A percentile compares a stretch with the other conserved stretches of the same genome.
Conservation (phyloP, 1,140 invertebrate genomes). For the Drosophila pseudoobscura region DNA sequence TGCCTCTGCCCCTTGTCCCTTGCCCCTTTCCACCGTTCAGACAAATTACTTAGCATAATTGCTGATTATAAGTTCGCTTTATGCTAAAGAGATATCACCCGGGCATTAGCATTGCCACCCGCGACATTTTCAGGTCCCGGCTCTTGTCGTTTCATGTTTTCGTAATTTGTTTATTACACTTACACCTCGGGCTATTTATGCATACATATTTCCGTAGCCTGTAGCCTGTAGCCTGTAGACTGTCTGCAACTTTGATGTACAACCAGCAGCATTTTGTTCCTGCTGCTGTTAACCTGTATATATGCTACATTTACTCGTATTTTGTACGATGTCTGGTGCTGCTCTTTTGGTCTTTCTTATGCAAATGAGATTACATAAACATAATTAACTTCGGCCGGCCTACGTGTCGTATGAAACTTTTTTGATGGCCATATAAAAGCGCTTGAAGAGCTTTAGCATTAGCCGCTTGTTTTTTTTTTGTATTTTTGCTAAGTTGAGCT, state of each 20-base stretch:
- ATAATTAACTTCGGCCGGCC: constrained; percentile 68
- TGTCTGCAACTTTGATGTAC: constrained; percentile 49
- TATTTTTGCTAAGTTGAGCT: background rate
- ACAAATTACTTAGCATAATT: constrained; percentile 48
- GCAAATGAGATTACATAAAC: constrained; percentile 72
- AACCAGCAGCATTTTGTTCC: background rate
- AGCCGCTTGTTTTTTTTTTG: constrained; percentile 14
- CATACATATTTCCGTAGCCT: constrained; percentile 22
- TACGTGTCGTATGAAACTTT: constrained; percentile 59
- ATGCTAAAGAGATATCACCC: constrained; percentile 46
- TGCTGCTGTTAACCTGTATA: constrained; percentile 4
- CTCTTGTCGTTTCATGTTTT: constrained; percentile 59
- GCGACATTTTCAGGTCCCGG: constrained; percentile 16
- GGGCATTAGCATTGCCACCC: constrained; percentile 40
- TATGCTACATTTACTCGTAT: too few species aligned
- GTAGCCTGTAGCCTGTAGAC: constrained; percentile 7
- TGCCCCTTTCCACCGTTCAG: too few species aligned
- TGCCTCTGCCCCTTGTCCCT: background rate
- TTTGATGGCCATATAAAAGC: constrained; percentile 67
- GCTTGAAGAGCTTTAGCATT: constrained; percentile 39
- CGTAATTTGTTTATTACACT: constrained; percentile 74
- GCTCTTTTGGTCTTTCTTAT: constrained; percentile 65
- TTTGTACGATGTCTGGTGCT: constrained; percentile 4
- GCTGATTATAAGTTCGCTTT: constrained; percentile 31
- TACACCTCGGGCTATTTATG: constrained; percentile 72